These are phyloP conservation scores for Falco biarmicus DNA, from an alignment of 2,797 vertebrate species.

Conservation along the genomic window DNA sequence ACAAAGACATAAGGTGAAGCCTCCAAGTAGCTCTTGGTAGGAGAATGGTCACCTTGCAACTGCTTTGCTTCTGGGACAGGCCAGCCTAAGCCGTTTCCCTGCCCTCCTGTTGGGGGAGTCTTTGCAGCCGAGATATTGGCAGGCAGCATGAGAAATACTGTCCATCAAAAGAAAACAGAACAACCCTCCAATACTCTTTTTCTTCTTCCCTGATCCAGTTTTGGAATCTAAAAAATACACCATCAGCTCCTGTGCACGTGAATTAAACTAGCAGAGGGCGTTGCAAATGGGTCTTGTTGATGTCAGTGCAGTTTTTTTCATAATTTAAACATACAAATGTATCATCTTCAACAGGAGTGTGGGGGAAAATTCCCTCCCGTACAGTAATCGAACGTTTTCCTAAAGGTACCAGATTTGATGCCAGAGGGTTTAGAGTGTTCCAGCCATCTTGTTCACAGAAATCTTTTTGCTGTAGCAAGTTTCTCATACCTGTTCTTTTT, in stretches of 20 bases:
- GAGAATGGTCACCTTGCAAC: neutral
- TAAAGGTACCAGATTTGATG: neutral
- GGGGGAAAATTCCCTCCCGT: neutral
- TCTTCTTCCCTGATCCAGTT: neutral
- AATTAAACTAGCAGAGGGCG: neutral
- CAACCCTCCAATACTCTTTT: neutral
- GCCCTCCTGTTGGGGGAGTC: neutral
- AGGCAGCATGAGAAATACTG: neutral
- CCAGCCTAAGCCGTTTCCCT: neutral
- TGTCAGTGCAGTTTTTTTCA: neutral
- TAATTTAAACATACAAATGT: neutral
- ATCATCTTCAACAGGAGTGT: neutral
- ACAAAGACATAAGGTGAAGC: neutral
- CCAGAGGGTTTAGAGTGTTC: neutral
- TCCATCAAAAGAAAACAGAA: neutral
- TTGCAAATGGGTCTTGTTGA: neutral
- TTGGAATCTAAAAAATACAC: neutral
- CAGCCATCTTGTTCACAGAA: neutral
- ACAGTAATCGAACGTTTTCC: neutral
- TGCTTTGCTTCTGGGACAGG: neutral
- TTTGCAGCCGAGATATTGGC: neutral
- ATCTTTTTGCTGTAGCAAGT: neutral
- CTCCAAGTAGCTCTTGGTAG: neutral
- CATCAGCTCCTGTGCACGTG: neutral
- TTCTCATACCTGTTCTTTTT: slow-evolving; percentile 25